phyloP scores from a whole-genome alignment of 2,888 invertebrate genomes.

The Caenorhabditis sp. region DNA sequence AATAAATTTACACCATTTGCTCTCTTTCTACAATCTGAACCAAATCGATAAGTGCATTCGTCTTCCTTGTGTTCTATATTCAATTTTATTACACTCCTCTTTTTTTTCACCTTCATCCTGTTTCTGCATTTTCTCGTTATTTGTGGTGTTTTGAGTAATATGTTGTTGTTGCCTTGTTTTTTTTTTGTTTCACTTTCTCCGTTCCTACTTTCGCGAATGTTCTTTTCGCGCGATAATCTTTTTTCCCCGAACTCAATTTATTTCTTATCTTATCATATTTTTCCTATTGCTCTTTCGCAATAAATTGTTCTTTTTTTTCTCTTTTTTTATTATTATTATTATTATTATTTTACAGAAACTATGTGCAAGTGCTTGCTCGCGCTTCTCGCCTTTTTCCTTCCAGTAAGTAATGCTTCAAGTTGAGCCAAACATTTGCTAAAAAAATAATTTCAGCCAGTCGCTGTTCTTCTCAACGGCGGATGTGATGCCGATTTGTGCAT shows the following conservation, averaged over 20 bases:
- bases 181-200: background rate
- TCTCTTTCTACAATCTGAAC: too few relatives aligned
- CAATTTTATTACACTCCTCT: too few relatives aligned
- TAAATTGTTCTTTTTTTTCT: background rate
- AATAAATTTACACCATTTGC: too few relatives aligned
- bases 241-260: background rate
- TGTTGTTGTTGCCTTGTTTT: background rate
- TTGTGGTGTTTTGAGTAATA: background rate
- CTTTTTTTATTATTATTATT: background rate
- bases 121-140: background rate
- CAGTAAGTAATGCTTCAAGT: slow-evolving; percentile 14
- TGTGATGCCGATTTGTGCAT: slow-evolving; percentile 34
- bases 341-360: background rate
- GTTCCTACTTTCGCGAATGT: background rate
- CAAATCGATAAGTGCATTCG: too few relatives aligned
- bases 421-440: background rate
- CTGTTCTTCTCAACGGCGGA: slow-evolving; percentile 39
- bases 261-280: background rate
- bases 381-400: slow-evolving; percentile 29
- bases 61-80: too few relatives aligned
- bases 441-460: slow-evolving; percentile 37
- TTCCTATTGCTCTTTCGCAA: background rate
- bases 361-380: slow-evolving; percentile 37
- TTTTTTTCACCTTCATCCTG: too few relatives aligned
- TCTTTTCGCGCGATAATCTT: background rate